Conservation (phyloP, 2,888 invertebrate species). For the Reticulitermes lucifugus region DNA sequence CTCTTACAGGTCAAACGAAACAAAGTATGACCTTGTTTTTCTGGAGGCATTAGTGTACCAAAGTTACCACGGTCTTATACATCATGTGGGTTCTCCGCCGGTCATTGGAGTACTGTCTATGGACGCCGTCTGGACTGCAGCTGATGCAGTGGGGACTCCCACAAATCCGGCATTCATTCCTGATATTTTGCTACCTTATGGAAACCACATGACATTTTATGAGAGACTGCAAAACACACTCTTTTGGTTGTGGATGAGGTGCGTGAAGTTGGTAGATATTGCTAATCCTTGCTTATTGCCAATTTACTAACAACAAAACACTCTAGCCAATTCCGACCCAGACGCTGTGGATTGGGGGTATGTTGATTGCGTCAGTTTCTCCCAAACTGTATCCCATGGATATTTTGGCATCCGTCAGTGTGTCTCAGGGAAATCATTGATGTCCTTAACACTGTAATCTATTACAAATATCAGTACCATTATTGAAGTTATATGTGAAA, state of each 20-base stretch:
- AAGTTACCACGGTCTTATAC: constrained; percentile 11
- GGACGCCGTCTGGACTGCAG: neutral
- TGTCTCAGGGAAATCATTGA: no score
- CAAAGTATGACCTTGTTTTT: constrained; percentile 6
- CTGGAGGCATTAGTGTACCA: neutral
- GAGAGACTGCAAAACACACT: constrained; percentile 14
- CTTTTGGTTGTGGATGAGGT: constrained; percentile 6
- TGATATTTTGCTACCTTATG: neutral
- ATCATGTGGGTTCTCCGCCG: constrained; percentile 13
- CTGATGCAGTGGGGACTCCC: neutral
- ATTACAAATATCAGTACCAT: no score
- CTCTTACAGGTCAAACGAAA: neutral
- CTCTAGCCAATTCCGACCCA: no score
- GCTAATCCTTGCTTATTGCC: no score
- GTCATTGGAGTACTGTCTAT: neutral
- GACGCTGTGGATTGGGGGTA: no score
- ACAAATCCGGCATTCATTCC: neutral
- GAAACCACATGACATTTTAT: constrained; percentile 14
- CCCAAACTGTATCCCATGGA: no score
- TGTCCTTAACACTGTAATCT: no score
- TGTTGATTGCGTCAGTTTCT: no score
- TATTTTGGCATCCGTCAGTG: no score
- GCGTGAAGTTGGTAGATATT: neutral
- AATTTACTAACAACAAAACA: no score
- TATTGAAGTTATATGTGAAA: no score